Percentiles rank a stretch among this genome's conserved stretches.
phyloP scores from a whole-genome alignment of 1,140 invertebrate genomes.

The Popillia japonica region DNA sequence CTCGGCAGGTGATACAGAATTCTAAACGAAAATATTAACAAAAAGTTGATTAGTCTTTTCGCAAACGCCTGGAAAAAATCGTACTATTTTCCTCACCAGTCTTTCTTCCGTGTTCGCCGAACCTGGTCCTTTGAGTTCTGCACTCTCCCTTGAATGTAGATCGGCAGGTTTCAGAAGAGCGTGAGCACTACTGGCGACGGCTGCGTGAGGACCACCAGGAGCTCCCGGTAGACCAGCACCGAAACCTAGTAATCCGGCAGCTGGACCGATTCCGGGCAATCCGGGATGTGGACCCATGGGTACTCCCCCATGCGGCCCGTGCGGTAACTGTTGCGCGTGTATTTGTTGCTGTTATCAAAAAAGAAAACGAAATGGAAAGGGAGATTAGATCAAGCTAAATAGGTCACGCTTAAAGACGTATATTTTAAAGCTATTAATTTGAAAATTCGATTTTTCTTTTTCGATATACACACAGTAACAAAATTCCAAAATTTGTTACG shows the following conservation, averaged over 20 bases:
- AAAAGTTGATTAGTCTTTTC: background rate
- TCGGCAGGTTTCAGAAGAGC: constrained; percentile 71
- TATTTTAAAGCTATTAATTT: background rate
- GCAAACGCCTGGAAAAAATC: background rate
- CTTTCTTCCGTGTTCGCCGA: constrained; percentile 59
- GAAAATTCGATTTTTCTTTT: background rate
- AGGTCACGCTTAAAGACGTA: background rate
- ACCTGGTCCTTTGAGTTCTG: constrained; percentile 57
- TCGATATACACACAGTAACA: background rate
- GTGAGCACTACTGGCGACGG: constrained; percentile 63
- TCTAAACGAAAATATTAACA: constrained; percentile 64
- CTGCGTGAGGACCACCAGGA: constrained; percentile 61
- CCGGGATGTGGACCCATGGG: constrained; percentile 77
- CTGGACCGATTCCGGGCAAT: constrained; percentile 64
- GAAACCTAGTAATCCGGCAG: constrained; percentile 59
- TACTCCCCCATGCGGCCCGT: constrained; percentile 74
- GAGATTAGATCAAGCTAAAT: constrained; percentile 8
- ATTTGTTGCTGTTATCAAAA: constrained; percentile 76
- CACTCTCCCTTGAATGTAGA: constrained; percentile 64
- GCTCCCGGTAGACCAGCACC: constrained; percentile 61
- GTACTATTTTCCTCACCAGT: constrained; percentile 53
- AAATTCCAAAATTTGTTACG: background rate
- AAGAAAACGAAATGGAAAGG: constrained; percentile 27
- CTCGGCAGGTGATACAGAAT: constrained; percentile 87
- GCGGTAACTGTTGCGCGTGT: constrained; percentile 87